Evolutionary conservation across 2,113 vertebrate genomes (phyloP), one percentile per base, ranked within the genome.

Genomic region (Prolemur simus): DNA sequence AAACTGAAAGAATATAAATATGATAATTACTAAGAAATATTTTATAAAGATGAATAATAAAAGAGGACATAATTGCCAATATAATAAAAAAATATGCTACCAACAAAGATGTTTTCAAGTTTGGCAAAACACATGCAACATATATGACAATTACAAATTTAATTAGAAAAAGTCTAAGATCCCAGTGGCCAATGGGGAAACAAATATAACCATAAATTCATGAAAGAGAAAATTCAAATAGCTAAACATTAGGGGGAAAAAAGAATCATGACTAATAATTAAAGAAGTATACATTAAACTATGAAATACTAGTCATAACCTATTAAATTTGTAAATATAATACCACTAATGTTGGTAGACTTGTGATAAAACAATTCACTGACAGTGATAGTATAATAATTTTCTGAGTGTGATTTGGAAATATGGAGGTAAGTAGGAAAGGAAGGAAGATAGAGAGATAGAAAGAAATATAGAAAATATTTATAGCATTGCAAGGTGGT

Each of bases 81-180:
- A 89, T 20, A 92, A 66, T 69, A 86, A 94, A 91, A 86, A 94
- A 91, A 94, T 63, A 58, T 23, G 8, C 32, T 89, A 56, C 47
- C 77, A 71, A 29, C 27, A 21, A 69, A 83, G 45, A 82, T n/a
- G 11, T 63, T 87, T 87, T 69, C n/a, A 27, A 13, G 45, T 56
- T 73, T 87, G 78, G 60, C 54, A 91, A 82, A 84, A 23, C 83
- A 39, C 9, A 66, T 73, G 7, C 54, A 84, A 77, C 10, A 45
- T 17, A 29, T 21, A 42, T 42, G 86, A 85, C 5, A 78, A 83
- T 83, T 77, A 83, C 9, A 94, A 78, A 42, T 66, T 54, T 56
- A 84, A 52, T 68, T 42, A n/a, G 12, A 93, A 86, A 89, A 92
- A n/a, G 66, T 80, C 21, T 29, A 96, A 93, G 54, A 66, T 93